These are phyloP conservation scores for Drosophila suzukii DNA, from an alignment of 1,140 invertebrate species.

Conservation along the genomic window DNA sequence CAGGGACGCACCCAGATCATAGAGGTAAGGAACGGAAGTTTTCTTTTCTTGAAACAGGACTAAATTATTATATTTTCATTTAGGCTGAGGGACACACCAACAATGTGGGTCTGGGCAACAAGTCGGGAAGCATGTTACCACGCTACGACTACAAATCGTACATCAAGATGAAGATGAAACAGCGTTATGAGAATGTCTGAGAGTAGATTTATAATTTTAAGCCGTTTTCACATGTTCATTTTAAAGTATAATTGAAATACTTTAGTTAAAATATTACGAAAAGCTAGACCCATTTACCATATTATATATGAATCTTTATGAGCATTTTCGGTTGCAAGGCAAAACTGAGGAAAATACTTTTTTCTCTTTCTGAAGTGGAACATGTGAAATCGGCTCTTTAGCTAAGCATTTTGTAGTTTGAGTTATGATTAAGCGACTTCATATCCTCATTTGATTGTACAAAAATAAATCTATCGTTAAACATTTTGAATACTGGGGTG, in stretches of 20 bases:
- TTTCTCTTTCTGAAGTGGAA: neutral
- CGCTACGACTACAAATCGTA: constrained; percentile 95
- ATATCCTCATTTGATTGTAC: constrained; percentile 13
- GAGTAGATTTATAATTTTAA: neutral
- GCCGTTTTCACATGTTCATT: neutral
- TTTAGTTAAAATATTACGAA: neutral
- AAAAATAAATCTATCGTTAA: constrained; percentile 3
- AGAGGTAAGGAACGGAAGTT: constrained; percentile 86
- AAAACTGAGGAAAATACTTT: neutral
- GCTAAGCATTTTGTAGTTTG: constrained; percentile 2
- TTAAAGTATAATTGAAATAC: neutral
- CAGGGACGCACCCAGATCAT: constrained; percentile 97
- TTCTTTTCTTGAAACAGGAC: neutral
- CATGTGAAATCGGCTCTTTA: neutral
- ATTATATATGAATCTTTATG: neutral
- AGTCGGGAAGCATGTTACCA: constrained; percentile 88
- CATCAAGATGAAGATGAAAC: constrained; percentile 95
- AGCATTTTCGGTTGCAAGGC: neutral
- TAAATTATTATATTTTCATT: neutral
- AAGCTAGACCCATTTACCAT: neutral
- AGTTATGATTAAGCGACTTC: constrained; percentile 8
- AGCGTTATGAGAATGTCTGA: constrained; percentile 89
- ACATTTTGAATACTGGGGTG: neutral
- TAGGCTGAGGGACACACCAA: constrained; percentile 85
- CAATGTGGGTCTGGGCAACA: constrained; percentile 90